Base-by-base conservation (phyloP, 2,888 invertebrate species). In the Malthinus seriepunctatus region DNA sequence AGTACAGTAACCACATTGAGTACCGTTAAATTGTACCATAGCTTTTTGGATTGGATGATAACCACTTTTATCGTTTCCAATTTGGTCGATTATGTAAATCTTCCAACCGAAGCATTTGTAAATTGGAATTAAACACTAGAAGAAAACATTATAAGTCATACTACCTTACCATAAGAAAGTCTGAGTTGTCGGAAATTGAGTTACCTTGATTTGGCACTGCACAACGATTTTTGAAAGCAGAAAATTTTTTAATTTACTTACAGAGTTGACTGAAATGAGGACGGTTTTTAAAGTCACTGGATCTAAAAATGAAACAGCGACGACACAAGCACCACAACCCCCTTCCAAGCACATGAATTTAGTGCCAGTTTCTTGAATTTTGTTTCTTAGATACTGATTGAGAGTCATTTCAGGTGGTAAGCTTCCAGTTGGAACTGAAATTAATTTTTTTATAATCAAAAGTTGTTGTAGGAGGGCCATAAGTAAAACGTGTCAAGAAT, bases 331-430 rank as follows among this genome's bases (percentile, higher is more conserved):
- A 0, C 90, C 90, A 66, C 90, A 90, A 1, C 89, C 89, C 0
- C 89, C 89, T 71, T 89, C 89, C 33, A 82, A 82, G 65, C 89
- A 89, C 87, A 88, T 88, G 4, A 78, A 81, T 69, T 89, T 89
- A 0, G 89, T 89, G 0, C 89, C 89, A 2, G 82, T 83, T 0
- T 89, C 75, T 53, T 83, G 81, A 0, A 84, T 83, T 61, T 83
- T 79, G 1, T 83, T 82, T 3, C 89, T 78, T 47, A 89, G 83
- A 68, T 82, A 89, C 35, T 83, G 81, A 65, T 88, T 88, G 1
- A 89, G 76, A 0, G 85, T 82, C 0, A 85, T 86, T 35, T 83
- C n/a, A 0, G 39, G 39, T 9, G 39, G 14, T n/a, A 15, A 15
- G 7, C 23, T n/a, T 15, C 23, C 15, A 1, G 9, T 15, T 42